A percentile compares a stretch with the other conserved stretches of the same genome.
Conservation (phyloP, 2,113 vertebrate genomes). For the Delphinapterus leucas region DNA sequence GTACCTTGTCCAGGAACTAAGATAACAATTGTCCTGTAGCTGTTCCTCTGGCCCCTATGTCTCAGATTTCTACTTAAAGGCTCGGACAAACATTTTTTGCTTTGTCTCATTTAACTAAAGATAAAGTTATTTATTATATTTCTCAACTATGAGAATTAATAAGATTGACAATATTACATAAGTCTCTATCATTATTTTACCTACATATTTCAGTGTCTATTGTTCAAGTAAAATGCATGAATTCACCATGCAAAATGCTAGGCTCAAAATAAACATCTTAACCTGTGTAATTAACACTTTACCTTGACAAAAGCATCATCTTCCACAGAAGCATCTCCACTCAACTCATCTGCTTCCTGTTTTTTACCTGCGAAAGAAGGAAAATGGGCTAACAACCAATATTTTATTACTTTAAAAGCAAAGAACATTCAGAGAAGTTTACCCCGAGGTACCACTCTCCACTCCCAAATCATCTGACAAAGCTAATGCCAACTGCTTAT, state of each 20-base stretch:
- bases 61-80: slow-evolving; percentile 16
- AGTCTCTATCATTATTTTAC: slow-evolving; percentile 19
- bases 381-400: slow-evolving; percentile 70
- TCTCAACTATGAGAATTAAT: slow-evolving; percentile 3
- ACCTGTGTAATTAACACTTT: slow-evolving; percentile 72
- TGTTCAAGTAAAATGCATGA: slow-evolving; percentile 20
- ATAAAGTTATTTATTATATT: background rate
- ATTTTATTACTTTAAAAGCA: slow-evolving; percentile 52
- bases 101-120: slow-evolving; percentile 27
- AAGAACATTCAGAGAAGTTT: slow-evolving; percentile 35
- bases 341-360: slow-evolving; percentile 88
- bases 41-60: background rate
- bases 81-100: background rate
- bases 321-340: slow-evolving; percentile 88
- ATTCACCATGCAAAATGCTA: slow-evolving; percentile 20
- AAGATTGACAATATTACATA: background rate
- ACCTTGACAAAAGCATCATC: slow-evolving; percentile 93
- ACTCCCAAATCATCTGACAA: slow-evolving; percentile 25
- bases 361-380: slow-evolving; percentile 88
- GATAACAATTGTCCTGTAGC: background rate
- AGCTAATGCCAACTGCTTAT: slow-evolving; percentile 4
- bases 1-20: background rate
- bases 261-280: slow-evolving; percentile 4
- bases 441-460: background rate
- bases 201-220: background rate